Evolutionary conservation across 1,140 invertebrate species (phyloP), one percentile per base, ranked within the genome.

Genomic region (Frieseomelitta varia): DNA sequence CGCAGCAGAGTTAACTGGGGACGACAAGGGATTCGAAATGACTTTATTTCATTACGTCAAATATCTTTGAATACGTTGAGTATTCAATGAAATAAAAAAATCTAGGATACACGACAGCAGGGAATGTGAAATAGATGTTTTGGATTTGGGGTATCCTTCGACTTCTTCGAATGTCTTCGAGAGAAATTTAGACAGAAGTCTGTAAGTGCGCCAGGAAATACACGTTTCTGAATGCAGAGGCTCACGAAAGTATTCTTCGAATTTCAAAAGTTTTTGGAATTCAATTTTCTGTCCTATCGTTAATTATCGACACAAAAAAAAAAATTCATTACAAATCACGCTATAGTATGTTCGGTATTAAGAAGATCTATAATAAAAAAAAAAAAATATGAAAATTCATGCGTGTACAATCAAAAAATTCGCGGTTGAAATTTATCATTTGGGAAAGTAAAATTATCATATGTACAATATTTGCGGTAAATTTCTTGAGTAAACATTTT

Each of bases 211-310:
- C 19, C 34, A 17, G 67, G 30, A 34, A 68, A 68, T 79, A 90
- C 83, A 84, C 19, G 39, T 2, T 30, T 53, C n/a, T 73, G 34
- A 34, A 47, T 27, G 6, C n/a, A n/a, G n/a, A 12, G 58, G 14
- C 24, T 61, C 24, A 24, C 11, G 24, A 61, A n/a, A 61, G 58
- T 39, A 47, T 80, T 87, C 79, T 47, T 47, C 39, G 39, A 47
- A 47, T 47, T 47, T 47, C 39, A 47, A 47, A 47, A 10, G 10
- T 47, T 47, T 47, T 39, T 39, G 34, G 34, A 39, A 47, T 10
- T 8, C 0, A 47, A 47, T 47, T 47, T 47, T 47, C 39, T 47
- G 39, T 6, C 8, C 39, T 21, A 61, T 83, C 53, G 56, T 61
- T 83, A 76, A 47, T 56, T 63, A 30, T 79, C 58, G 8, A 47